Conservation (phyloP, 2,888 invertebrate species). For the Melanostoma scalare region DNA sequence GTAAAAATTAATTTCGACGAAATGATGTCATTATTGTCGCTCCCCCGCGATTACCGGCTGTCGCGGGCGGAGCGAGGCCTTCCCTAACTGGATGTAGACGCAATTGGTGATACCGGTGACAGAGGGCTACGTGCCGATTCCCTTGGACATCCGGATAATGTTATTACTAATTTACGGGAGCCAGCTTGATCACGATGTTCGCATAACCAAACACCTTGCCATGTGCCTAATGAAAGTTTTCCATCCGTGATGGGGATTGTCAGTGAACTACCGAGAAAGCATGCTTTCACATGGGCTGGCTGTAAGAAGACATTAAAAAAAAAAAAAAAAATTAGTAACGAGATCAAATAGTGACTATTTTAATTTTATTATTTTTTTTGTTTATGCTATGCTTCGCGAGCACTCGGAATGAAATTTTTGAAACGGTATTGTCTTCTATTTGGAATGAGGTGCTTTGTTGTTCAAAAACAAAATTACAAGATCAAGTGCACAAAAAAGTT, state of each 20-base stretch:
- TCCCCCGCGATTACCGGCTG: slow-evolving; percentile 83
- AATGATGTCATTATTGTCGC: slow-evolving; percentile 83
- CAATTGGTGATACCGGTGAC: slow-evolving; percentile 92
- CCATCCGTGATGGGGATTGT: slow-evolving; percentile 98
- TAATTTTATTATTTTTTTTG: too few relatives aligned
- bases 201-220: slow-evolving; percentile 99
- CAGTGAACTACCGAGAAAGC: slow-evolving; percentile 96
- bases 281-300: slow-evolving; percentile 99
- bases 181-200: slow-evolving; percentile 98
- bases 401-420: too few relatives aligned
- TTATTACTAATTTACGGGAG: slow-evolving; percentile 93
- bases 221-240: slow-evolving; percentile 96
- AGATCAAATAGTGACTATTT: too few relatives aligned
- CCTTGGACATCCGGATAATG: slow-evolving; percentile 94
- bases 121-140: slow-evolving; percentile 93
- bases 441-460: too few relatives aligned
- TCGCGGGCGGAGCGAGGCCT: slow-evolving; percentile 85
- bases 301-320: slow-evolving; percentile 79
- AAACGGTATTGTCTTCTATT: too few relatives aligned
- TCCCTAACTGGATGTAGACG: slow-evolving; percentile 96
- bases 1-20: slow-evolving; percentile 82
- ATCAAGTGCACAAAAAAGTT: too few relatives aligned
- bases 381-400: too few relatives aligned
- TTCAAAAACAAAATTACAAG: too few relatives aligned
- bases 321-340: not conserved